Base-by-base conservation (phyloP, 2,888 invertebrate species). In the Diaperis boleti region DNA sequence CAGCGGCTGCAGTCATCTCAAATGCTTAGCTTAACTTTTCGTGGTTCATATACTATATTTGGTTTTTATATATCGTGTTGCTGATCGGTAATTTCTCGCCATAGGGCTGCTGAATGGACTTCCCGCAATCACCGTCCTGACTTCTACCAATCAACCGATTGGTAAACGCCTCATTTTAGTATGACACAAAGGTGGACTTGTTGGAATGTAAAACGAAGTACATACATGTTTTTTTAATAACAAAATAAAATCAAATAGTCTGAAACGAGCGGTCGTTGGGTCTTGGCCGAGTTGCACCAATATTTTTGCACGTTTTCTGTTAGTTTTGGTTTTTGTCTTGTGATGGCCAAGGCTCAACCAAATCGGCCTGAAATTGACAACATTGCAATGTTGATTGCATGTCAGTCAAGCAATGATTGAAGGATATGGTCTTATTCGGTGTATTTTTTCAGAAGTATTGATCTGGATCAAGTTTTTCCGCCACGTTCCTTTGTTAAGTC, bases 361-460 rank as follows among this genome's bases (percentile, higher is more conserved):
- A 31, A 47, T 39, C 26, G 55, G 29, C 42, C 55, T 33, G 45
- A 59, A 47, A 29, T 57, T 61, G 52, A 59, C 62, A 54, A 62
- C 59, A 54, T 62, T 60, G 56, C 61, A 61, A 65, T 56, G 49
- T 60, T 50, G 26, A 57, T 69, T 69, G 68, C 64, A 65, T 69
- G 65, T 64, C 66, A 65, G 63, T 67, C 66, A 70, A 71, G 67
- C 69, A 68, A 57, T 59, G 55, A 60, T 65, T 65, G 59, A 70
- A 69, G 72, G 64, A 72, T 74, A 71, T 79, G 77, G 83, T 86
- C 87, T 88, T 85, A 88, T 85, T 87, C 88, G 89, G 87, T 89
- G 84, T 88, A 88, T 90, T 89, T 90, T 90, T 90, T 88, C 90
- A 90, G 90, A 90, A 89, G 84, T 85, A 84, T 86, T 85, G 86